These are phyloP conservation scores for Plemyria rubiginata DNA, from an alignment of 2,888 invertebrate species.

Conservation along the genomic window DNA sequence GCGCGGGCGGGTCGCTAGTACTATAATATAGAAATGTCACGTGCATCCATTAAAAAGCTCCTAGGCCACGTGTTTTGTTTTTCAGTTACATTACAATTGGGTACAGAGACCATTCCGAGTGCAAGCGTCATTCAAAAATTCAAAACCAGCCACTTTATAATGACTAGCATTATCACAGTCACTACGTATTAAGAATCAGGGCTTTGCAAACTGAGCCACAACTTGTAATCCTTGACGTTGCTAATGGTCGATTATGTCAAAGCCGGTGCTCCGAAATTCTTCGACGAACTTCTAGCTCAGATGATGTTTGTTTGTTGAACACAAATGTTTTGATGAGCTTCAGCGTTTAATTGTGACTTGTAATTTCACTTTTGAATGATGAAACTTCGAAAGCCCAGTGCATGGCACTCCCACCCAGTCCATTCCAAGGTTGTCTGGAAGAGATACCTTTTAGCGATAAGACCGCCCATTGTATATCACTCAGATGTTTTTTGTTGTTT, in stretches of 20 bases:
- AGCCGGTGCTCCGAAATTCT: conserved; percentile 41
- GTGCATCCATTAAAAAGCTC: too few species aligned
- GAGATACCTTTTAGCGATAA: too few species aligned
- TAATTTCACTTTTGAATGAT: conserved; percentile 8
- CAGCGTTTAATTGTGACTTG: not conserved
- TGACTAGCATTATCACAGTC: not conserved
- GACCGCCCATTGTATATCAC: too few species aligned
- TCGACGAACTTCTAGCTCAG: conserved; percentile 47
- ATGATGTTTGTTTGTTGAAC: conserved; percentile 36
- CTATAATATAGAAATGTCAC: too few species aligned
- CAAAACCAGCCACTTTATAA: not conserved
- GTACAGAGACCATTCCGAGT: too few species aligned
- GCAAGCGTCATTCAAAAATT: too few species aligned
- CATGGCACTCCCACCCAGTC: too few species aligned
- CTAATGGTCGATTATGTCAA: conserved; percentile 50
- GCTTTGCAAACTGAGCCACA: not conserved
- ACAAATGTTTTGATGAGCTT: not conserved
- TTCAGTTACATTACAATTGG: too few species aligned
- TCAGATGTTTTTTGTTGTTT: too few species aligned
- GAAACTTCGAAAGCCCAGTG: not conserved
- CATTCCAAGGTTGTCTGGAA: too few species aligned
- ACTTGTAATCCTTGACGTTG: conserved; percentile 52
- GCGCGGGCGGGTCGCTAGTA: too few species aligned
- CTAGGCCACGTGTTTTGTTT: too few species aligned
- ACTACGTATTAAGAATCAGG: not conserved